Percentiles rank a stretch among this genome's conserved stretches.
phyloP scores from a whole-genome alignment of 2,888 invertebrate genomes.

The Hirtodrosophila duncani region DNA sequence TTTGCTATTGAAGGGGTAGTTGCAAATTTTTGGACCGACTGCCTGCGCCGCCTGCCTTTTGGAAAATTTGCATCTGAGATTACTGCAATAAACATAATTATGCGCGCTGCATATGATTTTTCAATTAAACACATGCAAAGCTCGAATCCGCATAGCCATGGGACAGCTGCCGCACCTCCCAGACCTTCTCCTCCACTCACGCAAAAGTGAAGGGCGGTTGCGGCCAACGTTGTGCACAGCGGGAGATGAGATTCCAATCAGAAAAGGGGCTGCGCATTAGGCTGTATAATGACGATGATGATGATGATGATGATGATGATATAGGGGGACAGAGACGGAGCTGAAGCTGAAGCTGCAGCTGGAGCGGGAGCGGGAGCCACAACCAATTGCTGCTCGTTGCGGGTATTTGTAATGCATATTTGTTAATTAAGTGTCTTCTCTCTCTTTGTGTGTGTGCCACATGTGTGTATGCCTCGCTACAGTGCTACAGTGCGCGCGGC shows the following conservation, averaged over 20 bases:
- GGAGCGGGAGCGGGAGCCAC: conserved; percentile 36
- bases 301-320: conserved; percentile 35
- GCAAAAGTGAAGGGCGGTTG: too few relatives aligned
- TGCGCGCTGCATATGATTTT: conserved; percentile 76
- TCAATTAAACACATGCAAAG: conserved; percentile 75
- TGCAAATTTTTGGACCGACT: conserved; percentile 13
- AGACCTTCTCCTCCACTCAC: too few relatives aligned
- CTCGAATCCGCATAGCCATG: conserved; percentile 37
- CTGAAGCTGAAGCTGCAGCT: neutral
- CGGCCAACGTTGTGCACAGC: too few relatives aligned
- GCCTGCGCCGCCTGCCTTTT: too few relatives aligned
- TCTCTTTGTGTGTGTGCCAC: conserved; percentile 7
- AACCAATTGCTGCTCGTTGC: conserved; percentile 67
- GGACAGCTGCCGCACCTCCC: neutral
- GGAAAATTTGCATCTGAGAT: conserved; percentile 72
- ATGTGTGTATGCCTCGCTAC: conserved; percentile 19
- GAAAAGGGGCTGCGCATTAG: too few relatives aligned
- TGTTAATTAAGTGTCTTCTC: conserved; percentile 66
- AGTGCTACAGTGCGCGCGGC: conserved; percentile 23
- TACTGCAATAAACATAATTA: conserved; percentile 75
- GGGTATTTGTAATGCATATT: conserved; percentile 71
- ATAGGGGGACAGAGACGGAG: neutral
- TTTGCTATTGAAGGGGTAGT: conserved; percentile 2
- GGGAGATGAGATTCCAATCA: too few relatives aligned
- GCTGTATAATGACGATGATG: conserved; percentile 15